These are phyloP conservation scores for Xenopus borealis DNA, from an alignment of 2,113 vertebrate genomes.

Conservation along the genomic window DNA sequence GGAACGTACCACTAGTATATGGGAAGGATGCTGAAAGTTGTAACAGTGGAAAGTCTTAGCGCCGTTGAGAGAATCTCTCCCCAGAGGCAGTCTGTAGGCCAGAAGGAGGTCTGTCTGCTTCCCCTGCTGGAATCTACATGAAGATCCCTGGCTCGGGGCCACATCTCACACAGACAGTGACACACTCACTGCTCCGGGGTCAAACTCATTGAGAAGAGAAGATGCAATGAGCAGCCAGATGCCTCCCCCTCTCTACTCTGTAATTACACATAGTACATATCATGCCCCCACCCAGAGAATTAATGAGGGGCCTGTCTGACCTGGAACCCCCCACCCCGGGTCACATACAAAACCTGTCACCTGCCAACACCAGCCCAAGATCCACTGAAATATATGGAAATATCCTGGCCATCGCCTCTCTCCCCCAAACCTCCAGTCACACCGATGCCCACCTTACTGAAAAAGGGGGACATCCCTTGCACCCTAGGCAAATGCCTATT, in stretches of 20 bases:
- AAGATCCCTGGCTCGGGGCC: not conserved
- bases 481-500: too few species aligned
- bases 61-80: not conserved
- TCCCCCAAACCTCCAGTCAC: too few species aligned
- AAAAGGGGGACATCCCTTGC: too few species aligned
- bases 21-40: not conserved
- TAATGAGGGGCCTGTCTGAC: too few species aligned
- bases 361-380: too few species aligned
- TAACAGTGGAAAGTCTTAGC: not conserved
- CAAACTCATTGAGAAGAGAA: slow-evolving; percentile 6
- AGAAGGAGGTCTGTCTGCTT: not conserved
- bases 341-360: too few species aligned
- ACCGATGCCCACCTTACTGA: too few species aligned
- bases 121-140: not conserved
- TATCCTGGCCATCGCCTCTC: too few species aligned
- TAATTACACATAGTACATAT: slow-evolving; percentile 9
- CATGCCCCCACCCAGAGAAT: too few species aligned
- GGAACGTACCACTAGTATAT: not conserved
- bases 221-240: not conserved
- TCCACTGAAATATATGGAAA: too few species aligned
- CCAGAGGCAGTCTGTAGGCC: not conserved
- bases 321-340: too few species aligned
- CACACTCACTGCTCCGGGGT: slow-evolving; percentile 10
- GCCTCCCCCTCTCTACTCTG: not conserved
- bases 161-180: slow-evolving; percentile 10